A percentile compares a stretch with the other conserved stretches of the same genome.
These are phyloP conservation scores for Sebastiscus albofasciatus DNA, from an alignment of 2,797 vertebrate species.

Conservation along the genomic window DNA sequence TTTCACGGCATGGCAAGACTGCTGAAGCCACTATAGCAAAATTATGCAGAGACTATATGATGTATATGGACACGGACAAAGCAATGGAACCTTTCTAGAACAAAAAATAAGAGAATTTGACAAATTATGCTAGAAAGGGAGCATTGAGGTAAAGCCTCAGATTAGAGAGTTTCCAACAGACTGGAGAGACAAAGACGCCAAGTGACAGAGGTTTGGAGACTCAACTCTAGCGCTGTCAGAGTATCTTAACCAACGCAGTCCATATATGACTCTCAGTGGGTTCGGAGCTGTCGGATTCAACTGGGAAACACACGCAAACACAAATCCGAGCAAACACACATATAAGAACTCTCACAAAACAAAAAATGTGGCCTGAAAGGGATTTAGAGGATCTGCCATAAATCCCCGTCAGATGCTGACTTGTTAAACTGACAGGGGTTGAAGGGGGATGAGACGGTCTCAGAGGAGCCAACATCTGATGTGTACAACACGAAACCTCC, in stretches of 20 bases:
- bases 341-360: not conserved
- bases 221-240: slow-evolving; percentile 36
- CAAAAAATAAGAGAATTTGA: slow-evolving; percentile 52
- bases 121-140: slow-evolving; percentile 48
- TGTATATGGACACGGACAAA: slow-evolving; percentile 27
- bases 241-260: slow-evolving; percentile 27
- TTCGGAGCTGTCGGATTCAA: slow-evolving; percentile 35
- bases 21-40: not conserved
- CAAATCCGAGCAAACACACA: not conserved
- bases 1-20: not conserved
- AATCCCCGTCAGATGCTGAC: slow-evolving; percentile 32
- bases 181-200: slow-evolving; percentile 59
- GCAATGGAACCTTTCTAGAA: slow-evolving; percentile 13
- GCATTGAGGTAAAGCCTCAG: slow-evolving; percentile 36
- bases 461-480: slow-evolving; percentile 14
- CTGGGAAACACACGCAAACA: slow-evolving; percentile 16
- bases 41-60: slow-evolving; percentile 13
- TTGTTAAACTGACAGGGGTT: slow-evolving; percentile 22
- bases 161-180: slow-evolving; percentile 59
- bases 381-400: slow-evolving; percentile 23
- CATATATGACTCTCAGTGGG: slow-evolving; percentile 31
- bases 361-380: slow-evolving; percentile 3
- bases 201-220: slow-evolving; percentile 54
- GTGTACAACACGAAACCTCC: slow-evolving; percentile 15
- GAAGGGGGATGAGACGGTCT: slow-evolving; percentile 12